phyloP scores from a whole-genome alignment of 2,797 vertebrate genomes.

The Anas acuta region DNA sequence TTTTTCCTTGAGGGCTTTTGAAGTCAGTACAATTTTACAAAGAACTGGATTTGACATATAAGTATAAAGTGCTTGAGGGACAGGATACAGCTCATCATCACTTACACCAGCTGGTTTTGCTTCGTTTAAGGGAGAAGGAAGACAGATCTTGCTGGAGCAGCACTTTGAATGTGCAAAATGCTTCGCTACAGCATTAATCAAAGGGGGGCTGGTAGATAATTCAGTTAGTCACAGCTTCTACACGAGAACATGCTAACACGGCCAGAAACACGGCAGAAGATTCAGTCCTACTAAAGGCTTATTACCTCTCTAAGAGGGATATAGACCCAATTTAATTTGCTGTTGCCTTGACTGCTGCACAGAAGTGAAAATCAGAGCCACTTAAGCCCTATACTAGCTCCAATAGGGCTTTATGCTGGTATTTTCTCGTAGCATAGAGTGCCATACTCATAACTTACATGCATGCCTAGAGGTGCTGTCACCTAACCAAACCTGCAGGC shows the following conservation, averaged over 20 bases:
- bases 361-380: not conserved
- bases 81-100: accelerated
- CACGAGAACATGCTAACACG: not conserved
- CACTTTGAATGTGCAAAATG: accelerated
- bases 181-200: not conserved
- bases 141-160: not conserved
- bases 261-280: not conserved
- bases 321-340: not conserved
- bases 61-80: not conserved
- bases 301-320: not conserved
- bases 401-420: not conserved
- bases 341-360: not conserved
- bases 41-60: not conserved
- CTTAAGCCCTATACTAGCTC: not conserved
- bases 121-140: not conserved
- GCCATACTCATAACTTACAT: not conserved
- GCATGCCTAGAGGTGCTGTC: not conserved
- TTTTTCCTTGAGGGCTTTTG: not conserved
- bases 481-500: not conserved
- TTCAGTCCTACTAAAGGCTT: not conserved
- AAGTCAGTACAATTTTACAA: not conserved
- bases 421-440: not conserved
- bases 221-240: not conserved
- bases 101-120: not conserved
- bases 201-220: not conserved